A percentile compares a stretch with the other conserved stretches of the same genome.
Conservation (phyloP, 2,888 invertebrate genomes). For the Caenorhabditis sinica region DNA sequence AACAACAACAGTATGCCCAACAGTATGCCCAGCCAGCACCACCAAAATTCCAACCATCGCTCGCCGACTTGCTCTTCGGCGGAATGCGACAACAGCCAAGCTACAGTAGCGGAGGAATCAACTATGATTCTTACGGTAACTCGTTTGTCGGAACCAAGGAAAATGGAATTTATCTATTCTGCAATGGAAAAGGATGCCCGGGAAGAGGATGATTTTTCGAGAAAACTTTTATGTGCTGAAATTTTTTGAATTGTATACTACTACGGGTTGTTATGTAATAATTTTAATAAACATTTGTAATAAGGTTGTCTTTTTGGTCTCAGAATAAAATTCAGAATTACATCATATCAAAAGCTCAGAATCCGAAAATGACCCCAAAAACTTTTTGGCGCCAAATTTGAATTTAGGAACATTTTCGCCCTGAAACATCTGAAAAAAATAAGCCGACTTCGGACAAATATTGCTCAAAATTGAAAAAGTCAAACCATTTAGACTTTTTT, state of each 20-base stretch:
- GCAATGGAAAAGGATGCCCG: constrained; percentile 61
- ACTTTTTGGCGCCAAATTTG: too few relatives aligned
- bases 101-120: constrained; percentile 20
- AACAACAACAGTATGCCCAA: too few relatives aligned
- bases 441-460: too few relatives aligned
- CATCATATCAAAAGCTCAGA: too few relatives aligned
- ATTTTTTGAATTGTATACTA: not conserved
- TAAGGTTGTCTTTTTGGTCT: too few relatives aligned
- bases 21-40: not conserved
- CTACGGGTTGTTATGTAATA: not conserved
- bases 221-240: not conserved
- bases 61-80: not conserved
- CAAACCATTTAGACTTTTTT: too few relatives aligned
- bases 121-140: constrained; percentile 54
- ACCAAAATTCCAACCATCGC: constrained; percentile 4
- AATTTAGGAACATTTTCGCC: too few relatives aligned
- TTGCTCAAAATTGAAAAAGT: too few relatives aligned
- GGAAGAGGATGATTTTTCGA: constrained; percentile 48
- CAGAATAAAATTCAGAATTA: too few relatives aligned
- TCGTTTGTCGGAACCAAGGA: constrained; percentile 59
- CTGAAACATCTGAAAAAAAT: too few relatives aligned
- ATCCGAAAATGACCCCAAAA: too few relatives aligned
- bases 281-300: too few relatives aligned
- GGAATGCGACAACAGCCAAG: constrained; percentile 22
- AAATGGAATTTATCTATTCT: constrained; percentile 61